A percentile compares a stretch with the other conserved stretches of the same genome.
Conservation (phyloP, 2,888 invertebrate species). For the Rotaria macrura region DNA sequence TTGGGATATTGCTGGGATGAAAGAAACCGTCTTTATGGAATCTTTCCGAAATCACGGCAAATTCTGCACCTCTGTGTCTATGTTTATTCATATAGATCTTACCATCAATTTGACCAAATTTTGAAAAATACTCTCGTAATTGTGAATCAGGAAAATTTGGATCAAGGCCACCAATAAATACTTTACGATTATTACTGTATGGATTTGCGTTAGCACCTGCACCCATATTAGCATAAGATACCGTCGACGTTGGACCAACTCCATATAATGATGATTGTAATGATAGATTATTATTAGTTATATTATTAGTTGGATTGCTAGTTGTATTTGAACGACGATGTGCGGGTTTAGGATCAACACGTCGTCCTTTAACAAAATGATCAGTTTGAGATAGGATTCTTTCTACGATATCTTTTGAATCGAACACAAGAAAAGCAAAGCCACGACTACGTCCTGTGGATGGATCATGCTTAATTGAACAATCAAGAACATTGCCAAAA, state of each 20-base stretch:
- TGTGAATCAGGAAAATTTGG: not conserved
- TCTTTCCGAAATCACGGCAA: no score
- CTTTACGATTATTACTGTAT: slow-evolving; percentile 14
- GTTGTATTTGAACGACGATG: not conserved
- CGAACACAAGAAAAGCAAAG: slow-evolving; percentile 15
- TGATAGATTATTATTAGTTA: not conserved
- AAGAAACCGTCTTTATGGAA: no score
- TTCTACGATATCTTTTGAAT: slow-evolving; percentile 4
- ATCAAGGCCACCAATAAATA: not conserved
- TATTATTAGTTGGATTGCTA: not conserved
- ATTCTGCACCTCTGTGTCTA: no score
- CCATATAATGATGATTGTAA: not conserved
- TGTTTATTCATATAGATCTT: not conserved
- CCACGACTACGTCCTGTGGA: not conserved
- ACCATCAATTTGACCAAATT: slow-evolving; percentile 13
- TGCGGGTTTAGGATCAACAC: not conserved
- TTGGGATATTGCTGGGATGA: no score
- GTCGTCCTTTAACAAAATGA: slow-evolving; percentile 17
- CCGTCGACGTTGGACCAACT: not conserved
- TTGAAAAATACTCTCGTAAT: not conserved
- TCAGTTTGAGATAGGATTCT: not conserved
- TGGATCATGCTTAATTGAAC: slow-evolving; percentile 18
- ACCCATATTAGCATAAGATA: not conserved
- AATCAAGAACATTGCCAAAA: slow-evolving; percentile 14
- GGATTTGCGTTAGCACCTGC: not conserved